Evolutionary conservation across 1,140 invertebrate species (phyloP).

Genomic region (Dinoponera quadriceps): DNA sequence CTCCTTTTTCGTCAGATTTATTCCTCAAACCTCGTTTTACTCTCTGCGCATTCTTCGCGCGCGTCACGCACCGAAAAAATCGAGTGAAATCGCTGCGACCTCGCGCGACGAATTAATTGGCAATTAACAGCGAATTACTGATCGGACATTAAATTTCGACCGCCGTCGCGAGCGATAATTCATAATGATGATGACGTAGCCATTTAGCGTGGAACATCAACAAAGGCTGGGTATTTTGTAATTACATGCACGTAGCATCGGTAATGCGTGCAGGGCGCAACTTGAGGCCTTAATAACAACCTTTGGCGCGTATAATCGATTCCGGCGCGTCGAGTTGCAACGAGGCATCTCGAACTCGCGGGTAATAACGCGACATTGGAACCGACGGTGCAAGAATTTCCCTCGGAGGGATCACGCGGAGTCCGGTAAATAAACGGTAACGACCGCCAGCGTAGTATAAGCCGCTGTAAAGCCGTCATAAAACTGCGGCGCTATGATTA

Average conservation of each 20-base stretch:
- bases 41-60: not conserved
- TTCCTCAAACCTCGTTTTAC: not conserved
- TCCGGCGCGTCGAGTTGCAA: constrained; percentile 32
- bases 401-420: not conserved
- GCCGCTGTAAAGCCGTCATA: not conserved
- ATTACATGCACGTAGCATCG: not conserved
- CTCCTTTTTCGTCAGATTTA: not conserved
- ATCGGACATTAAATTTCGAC: not conserved
- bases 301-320: constrained; percentile 37
- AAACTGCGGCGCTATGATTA: not conserved
- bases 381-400: not conserved
- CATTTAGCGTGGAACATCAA: constrained; percentile 15
- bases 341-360: not conserved
- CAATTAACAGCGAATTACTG: not conserved
- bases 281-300: constrained; percentile 35
- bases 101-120: too few species aligned
- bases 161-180: constrained; percentile 20
- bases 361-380: not conserved
- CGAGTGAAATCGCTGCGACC: not conserved
- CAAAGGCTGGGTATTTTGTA: constrained; percentile 42
- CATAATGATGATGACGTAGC: not conserved
- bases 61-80: not conserved
- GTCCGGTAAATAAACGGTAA: not conserved
- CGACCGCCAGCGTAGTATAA: not conserved
- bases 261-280: constrained; percentile 16